Conservation (phyloP, 2,113 vertebrate genomes). For the Oncorhynchus mykiss region DNA sequence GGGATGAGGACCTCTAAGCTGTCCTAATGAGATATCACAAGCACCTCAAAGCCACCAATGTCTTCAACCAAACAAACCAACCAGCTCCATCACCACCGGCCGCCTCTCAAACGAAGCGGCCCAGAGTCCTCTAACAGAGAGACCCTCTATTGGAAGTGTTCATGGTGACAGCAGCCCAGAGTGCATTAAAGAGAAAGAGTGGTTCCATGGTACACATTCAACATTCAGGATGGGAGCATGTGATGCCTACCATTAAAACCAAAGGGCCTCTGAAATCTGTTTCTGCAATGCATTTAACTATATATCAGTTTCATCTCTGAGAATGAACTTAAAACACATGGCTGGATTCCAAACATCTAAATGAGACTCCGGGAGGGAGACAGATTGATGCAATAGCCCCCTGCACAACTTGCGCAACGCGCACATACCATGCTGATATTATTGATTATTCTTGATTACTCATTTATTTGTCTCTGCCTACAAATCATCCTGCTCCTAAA, state of each 20-base stretch:
- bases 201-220: slow-evolving; percentile 5
- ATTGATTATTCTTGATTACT: too few species aligned
- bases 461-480: too few species aligned
- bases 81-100: slow-evolving; percentile 2
- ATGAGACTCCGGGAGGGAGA: slow-evolving; percentile 24
- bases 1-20: slow-evolving; percentile 19
- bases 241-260: slow-evolving; percentile 36
- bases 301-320: slow-evolving; percentile 34
- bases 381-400: slow-evolving; percentile 31
- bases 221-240: slow-evolving; percentile 17
- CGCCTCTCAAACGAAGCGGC: slow-evolving; percentile 21
- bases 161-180: neutral
- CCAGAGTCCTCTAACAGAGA: slow-evolving; percentile 15
- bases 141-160: slow-evolving; percentile 14
- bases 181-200: neutral
- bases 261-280: slow-evolving; percentile 23
- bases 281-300: slow-evolving; percentile 30
- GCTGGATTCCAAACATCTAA: slow-evolving; percentile 23
- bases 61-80: slow-evolving; percentile 12
- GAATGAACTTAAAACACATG: slow-evolving; percentile 31
- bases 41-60: slow-evolving; percentile 28
- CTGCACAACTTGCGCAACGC: slow-evolving; percentile 27
- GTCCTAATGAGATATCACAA: slow-evolving; percentile 30
- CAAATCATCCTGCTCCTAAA: too few species aligned
- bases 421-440: too few species aligned